Evolutionary conservation across 2,797 vertebrate genomes (phyloP), one percentile per base, ranked within the genome.

Genomic region (Myotis findleyi): DNA sequence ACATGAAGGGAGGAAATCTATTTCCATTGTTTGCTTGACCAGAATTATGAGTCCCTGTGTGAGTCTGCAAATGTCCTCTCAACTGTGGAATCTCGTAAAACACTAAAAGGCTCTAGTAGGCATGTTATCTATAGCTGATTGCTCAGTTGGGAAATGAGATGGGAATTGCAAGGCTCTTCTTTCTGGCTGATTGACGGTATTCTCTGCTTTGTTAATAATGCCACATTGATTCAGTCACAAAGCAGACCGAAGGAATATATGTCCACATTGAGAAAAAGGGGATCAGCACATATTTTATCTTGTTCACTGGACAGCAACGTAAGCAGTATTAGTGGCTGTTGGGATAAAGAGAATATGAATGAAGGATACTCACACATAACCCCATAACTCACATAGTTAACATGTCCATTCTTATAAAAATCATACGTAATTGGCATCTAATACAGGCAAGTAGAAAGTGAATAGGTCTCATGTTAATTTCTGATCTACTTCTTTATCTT

Each of bases 201-300:
- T 27, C 71, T 85, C n/a, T 82, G 77, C 23, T 87, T 95, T 82
- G 81, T 88, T 82, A 94, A 64, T 85, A 86, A 90, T 3, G 64
- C 68, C 85, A 69, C 57, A 83, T 1, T 68, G 84, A 92, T 73
- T 68, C 84, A 94, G 59, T 72, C 81, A 77, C 76, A 53, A 84
- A 72, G 47, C 36, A 89, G 82, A 85, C 10, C 21, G 53, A 83
- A 92, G 64, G 59, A 87, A 64, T 76, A 49, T 5, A 44, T 2
- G n/a, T 87, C 18, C 83, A 91, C 44, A 41, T 93, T 97, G 55
- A 93, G 53, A 72, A 95, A 94, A 91, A 81, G 16, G 44, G 30
- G 23, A 69, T 84, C 55, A 71, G 80, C 47, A 38, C 36, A 36
- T 41, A 69, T 47, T 91, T 92, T 90, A 33, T 94, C 75, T 85